Percentiles rank a stretch among this genome's conserved stretches.
Conservation (phyloP, 2,797 vertebrate genomes). For the Clamator glandarius region DNA sequence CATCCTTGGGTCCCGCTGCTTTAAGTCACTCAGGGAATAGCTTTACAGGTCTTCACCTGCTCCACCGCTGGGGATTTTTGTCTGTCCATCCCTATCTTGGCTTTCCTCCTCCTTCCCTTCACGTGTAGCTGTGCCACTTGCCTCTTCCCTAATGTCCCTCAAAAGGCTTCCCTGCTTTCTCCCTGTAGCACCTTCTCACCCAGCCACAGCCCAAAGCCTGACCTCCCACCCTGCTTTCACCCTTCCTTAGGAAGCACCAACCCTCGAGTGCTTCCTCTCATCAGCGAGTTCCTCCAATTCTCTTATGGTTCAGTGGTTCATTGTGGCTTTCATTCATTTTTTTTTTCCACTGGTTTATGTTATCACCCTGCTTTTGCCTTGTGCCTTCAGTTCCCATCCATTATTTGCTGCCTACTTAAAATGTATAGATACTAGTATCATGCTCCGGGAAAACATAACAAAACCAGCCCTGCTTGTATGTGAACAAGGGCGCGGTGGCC, state of each 20-base stretch:
- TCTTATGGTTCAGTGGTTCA: neutral
- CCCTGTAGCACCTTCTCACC: neutral
- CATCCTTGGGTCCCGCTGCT: too few species aligned
- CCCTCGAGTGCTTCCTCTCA: accelerated
- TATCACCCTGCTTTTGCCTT: neutral
- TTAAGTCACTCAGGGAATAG: too few species aligned
- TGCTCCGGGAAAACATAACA: neutral
- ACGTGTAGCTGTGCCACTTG: too few species aligned
- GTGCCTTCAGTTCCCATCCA: neutral
- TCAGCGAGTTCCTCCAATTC: neutral
- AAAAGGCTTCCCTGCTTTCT: neutral
- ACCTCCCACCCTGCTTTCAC: neutral
- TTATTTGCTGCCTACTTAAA: neutral
- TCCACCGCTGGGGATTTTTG: too few species aligned
- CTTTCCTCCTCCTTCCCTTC: neutral
- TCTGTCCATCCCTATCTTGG: too few species aligned
- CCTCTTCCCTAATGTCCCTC: neutral
- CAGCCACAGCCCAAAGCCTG: neutral
- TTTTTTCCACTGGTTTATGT: neutral
- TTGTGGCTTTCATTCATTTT: neutral
- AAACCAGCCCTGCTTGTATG: neutral
- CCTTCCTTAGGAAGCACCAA: neutral
- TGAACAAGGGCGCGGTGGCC: neutral
- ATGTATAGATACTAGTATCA: accelerated
- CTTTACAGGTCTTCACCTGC: too few species aligned